Percentiles rank a stretch among this genome's conserved stretches.
Conservation (phyloP, 1,140 invertebrate species). For the Lethocerus indicus region DNA sequence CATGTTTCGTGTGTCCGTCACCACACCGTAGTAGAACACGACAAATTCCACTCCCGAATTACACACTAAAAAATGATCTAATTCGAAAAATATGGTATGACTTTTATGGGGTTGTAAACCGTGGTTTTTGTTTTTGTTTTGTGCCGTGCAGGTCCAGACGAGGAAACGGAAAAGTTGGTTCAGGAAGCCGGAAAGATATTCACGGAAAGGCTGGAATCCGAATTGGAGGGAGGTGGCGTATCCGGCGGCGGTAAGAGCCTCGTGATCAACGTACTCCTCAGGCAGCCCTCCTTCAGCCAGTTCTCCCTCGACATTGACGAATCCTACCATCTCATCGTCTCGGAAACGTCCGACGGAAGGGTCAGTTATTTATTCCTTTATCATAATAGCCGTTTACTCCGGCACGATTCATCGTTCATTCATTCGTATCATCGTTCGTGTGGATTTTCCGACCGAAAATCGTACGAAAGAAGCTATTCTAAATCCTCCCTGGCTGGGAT, state of each 20-base stretch:
- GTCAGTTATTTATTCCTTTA: slow-evolving; percentile 20
- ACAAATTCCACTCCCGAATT: not conserved
- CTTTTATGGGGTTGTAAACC: not conserved
- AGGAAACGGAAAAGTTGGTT: slow-evolving; percentile 13
- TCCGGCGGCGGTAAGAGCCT: slow-evolving; percentile 11
- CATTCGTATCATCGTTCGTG: not conserved
- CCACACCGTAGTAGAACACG: not conserved
- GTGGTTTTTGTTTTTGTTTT: slow-evolving; percentile 7
- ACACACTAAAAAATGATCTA: not conserved
- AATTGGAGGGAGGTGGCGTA: not conserved
- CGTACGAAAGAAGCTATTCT: not conserved
- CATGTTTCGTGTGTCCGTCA: not conserved
- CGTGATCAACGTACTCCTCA: slow-evolving; percentile 21
- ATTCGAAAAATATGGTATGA: not conserved
- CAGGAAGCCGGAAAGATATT: slow-evolving; percentile 5
- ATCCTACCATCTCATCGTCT: slow-evolving; percentile 40
- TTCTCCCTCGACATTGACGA: slow-evolving; percentile 47
- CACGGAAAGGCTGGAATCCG: not conserved
- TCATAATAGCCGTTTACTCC: not conserved
- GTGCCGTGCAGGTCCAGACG: slow-evolving; percentile 21
- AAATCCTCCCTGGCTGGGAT: not conserved
- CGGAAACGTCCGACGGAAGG: slow-evolving; percentile 26
- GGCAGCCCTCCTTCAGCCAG: slow-evolving; percentile 21
- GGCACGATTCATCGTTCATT: not conserved
- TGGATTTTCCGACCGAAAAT: not conserved